Evolutionary conservation across 2,113 vertebrate species (phyloP), one percentile per base, ranked within the genome.

Genomic region (Protomyctophum bolini): DNA sequence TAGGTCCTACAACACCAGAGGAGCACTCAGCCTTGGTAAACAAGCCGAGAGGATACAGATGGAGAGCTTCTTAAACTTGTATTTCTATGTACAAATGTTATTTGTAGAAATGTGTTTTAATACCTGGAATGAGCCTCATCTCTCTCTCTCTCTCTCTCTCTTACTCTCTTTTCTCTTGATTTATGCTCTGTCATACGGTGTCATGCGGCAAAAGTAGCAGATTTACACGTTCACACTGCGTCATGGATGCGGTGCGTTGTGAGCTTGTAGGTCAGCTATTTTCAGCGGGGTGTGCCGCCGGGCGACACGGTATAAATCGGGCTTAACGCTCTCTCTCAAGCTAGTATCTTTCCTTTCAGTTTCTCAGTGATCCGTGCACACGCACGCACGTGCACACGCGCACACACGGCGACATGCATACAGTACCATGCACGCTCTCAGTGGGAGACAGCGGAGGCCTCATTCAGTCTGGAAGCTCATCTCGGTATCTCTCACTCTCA

Each of bases 401-500:
- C 48, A 64, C 9, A 15, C 8, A 4, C 7, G n/a, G 12, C n/a
- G 12, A 41, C 33, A 56, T 56, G 54, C 12, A 12, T 1, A 2
- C 46, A 14, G 21, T 21, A 21, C 21, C 21, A 6, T 0, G 2
- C n/a, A 6, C 1, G 2, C n/a, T 56, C 59, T 41, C 47, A 33
- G n/a, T 0, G 28, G 10, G 49, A 6, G 52, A 51, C 33, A 15
- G 21, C 51, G 1, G 14, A 75, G 12, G 5, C 61, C 55, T 58
- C 6, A 11, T 51, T 61, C 68, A 7, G 3, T 62, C 59, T 78
- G 61, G 49, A 0, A 41, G 21, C 48, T 69, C 68, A 80, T 80
- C 56, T 45, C 63, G 21, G 7, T 56, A 75, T 73, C 48, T 12
- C 54, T 83, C 77, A 71, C 6, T 71, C 58, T 55, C n/a, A 50